Evolutionary conservation across 1,140 invertebrate species (phyloP).

Genomic region (Drosophila baimaii): DNA sequence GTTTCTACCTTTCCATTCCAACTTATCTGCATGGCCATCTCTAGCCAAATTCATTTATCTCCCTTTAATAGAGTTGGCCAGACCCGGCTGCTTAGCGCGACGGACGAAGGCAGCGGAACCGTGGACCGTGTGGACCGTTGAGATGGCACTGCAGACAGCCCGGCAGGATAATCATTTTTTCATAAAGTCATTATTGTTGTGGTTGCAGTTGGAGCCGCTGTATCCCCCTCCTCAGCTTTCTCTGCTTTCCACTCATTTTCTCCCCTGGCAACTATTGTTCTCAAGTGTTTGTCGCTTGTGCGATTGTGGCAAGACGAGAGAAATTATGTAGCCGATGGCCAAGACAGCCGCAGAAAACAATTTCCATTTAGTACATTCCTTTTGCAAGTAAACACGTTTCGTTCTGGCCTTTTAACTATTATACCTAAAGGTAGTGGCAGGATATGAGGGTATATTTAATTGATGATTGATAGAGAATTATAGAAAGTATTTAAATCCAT

Average conservation of each 20-base stretch:
- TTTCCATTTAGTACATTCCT: conserved; percentile 73
- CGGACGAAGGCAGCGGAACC: background rate
- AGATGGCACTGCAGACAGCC: conserved; percentile 54
- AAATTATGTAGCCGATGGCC: conserved; percentile 73
- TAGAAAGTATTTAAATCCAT: too few relatives aligned
- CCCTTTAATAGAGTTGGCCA: conserved; percentile 61
- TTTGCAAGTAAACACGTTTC: conserved; percentile 67
- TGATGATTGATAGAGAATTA: too few relatives aligned
- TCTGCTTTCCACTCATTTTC: conserved; percentile 8
- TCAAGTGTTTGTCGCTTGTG: conserved; percentile 74
- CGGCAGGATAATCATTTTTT: conserved; percentile 78
- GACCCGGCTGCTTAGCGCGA: conserved; percentile 42
- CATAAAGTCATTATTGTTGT: conserved; percentile 82
- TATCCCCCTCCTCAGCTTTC: background rate
- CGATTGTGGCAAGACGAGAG: conserved; percentile 62
- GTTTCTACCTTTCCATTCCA: background rate
- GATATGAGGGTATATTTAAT: background rate
- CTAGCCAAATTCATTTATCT: conserved; percentile 50
- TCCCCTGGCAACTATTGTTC: conserved; percentile 68
- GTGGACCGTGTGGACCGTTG: conserved; percentile 16
- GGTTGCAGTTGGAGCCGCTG: conserved; percentile 60
- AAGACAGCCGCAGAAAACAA: conserved; percentile 70
- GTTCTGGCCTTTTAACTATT: conserved; percentile 21
- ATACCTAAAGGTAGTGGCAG: too few relatives aligned
- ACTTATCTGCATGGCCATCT: conserved; percentile 22